These are phyloP conservation scores for Amblyteles armatorius DNA, from an alignment of 2,888 invertebrate genomes.

Conservation along the genomic window DNA sequence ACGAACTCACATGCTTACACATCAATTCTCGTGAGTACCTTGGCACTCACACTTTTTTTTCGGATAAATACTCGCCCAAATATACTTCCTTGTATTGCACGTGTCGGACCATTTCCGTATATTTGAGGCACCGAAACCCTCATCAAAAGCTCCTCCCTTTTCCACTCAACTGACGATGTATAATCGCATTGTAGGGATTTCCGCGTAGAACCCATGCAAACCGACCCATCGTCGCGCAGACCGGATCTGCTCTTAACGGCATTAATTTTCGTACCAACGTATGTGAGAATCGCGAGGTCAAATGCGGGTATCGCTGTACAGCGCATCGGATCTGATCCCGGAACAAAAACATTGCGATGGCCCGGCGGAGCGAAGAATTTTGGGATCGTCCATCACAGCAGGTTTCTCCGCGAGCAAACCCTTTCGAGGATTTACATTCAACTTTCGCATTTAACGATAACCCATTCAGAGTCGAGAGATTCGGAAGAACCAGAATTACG, in stretches of 20 bases:
- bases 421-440: neutral
- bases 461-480: neutral
- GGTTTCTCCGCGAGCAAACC: neutral
- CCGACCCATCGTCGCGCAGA: neutral
- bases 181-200: constrained; percentile 1
- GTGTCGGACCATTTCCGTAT: neutral
- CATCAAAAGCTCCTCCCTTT: constrained; percentile 22
- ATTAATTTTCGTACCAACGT: neutral
- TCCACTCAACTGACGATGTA: constrained; percentile 13
- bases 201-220: neutral
- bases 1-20: no score
- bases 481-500: neutral
- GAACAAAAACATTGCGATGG: neutral
- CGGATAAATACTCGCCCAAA: neutral
- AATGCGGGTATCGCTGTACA: neutral
- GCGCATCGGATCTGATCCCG: neutral
- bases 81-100: neutral
- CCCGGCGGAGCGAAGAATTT: neutral
- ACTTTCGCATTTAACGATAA: constrained; percentile 1
- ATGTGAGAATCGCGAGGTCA: neutral
- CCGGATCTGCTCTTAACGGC: neutral
- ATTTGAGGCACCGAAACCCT: constrained; percentile 6
- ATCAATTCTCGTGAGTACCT: no score
- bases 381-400: neutral
- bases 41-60: no score